Evolutionary conservation across 2,113 vertebrate species (phyloP).

Genomic region (Semnornis frantzii): DNA sequence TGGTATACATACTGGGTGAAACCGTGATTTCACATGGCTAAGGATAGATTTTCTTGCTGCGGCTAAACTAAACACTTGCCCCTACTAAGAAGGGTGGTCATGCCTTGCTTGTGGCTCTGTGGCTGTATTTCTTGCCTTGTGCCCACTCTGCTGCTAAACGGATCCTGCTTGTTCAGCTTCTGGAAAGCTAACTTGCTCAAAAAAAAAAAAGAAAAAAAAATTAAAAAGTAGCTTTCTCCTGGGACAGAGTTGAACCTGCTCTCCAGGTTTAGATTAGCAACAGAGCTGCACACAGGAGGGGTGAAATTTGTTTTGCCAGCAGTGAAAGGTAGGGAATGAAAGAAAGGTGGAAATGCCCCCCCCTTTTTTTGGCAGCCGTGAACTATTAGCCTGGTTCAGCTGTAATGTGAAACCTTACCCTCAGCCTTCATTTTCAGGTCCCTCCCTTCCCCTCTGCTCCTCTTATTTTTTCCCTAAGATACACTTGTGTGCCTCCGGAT

Average conservation of each 20-base stretch:
- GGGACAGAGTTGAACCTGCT: conserved; percentile 26
- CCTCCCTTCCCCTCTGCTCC: not conserved
- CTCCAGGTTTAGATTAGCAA: conserved; percentile 20
- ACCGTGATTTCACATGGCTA: not conserved
- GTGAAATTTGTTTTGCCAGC: conserved; percentile 12
- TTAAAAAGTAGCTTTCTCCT: not conserved
- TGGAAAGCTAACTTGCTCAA: not conserved
- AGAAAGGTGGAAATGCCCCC: conserved; percentile 40
- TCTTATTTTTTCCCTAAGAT: conserved; percentile 9
- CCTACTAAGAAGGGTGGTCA: not conserved
- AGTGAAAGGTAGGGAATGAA: conserved; percentile 45
- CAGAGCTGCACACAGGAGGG: not conserved
- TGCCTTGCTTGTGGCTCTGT: not conserved
- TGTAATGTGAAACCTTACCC: conserved; percentile 44
- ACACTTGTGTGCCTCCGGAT: not conserved
- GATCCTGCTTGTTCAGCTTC: not conserved
- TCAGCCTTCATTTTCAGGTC: conserved; percentile 38
- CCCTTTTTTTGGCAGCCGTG: conserved; percentile 33
- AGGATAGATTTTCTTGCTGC: not conserved
- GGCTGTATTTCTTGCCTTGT: not conserved
- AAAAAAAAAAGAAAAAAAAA: not conserved
- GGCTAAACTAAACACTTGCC: not conserved
- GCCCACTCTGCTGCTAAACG: not conserved
- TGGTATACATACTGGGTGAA: not conserved
- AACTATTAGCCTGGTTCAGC: conserved; percentile 48